phyloP scores from a whole-genome alignment of 2,113 vertebrate genomes.

The Zosterops hypoxanthus region DNA sequence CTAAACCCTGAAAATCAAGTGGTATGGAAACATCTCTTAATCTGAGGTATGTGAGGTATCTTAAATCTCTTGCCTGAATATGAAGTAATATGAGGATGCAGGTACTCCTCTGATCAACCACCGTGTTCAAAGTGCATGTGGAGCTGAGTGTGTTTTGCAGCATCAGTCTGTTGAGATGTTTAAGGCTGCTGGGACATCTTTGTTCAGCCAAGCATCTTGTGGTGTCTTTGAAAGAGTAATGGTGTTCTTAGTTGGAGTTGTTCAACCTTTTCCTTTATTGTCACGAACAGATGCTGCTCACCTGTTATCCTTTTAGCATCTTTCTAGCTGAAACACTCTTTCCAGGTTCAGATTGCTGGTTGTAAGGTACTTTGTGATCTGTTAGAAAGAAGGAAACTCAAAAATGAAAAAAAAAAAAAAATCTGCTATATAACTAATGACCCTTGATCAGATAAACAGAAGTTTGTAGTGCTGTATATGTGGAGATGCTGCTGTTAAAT shows the following conservation, averaged over 20 bases:
- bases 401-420: not conserved
- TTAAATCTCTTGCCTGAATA: not conserved
- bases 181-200: not conserved
- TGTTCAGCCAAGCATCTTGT: not conserved
- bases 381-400: not conserved
- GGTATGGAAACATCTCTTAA: not conserved
- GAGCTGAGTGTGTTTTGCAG: not conserved
- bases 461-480: not conserved
- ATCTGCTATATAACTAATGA: not conserved
- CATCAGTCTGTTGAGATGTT: not conserved
- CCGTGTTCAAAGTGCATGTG: rapidly evolving
- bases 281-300: not conserved
- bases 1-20: not conserved
- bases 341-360: not conserved
- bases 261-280: not conserved
- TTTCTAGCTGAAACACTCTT: not conserved
- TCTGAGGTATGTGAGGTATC: not conserved
- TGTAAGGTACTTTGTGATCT: not conserved
- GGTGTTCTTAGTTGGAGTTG: not conserved
- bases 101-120: not conserved
- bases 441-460: not conserved
- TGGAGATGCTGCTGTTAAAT: not conserved
- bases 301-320: not conserved
- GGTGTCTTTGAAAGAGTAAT: not conserved
- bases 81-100: not conserved